Conservation (phyloP, 64 coral and sea anemone genomes). For the Acropora yongei region DNA sequence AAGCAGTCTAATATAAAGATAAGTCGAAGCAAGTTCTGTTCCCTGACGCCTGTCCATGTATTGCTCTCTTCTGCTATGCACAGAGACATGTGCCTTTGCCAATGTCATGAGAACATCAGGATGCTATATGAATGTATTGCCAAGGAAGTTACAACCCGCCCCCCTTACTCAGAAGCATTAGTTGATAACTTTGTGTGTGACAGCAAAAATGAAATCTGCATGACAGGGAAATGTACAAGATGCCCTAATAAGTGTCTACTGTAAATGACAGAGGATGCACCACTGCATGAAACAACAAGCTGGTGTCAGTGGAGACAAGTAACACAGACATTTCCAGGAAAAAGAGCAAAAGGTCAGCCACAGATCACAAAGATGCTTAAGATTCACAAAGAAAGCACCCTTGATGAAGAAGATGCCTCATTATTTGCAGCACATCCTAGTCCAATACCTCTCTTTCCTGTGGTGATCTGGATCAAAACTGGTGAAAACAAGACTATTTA, state of each 20-base stretch:
- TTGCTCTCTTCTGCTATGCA: constrained; percentile 30
- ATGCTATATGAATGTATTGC: constrained; percentile 52
- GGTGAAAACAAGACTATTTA: constrained; percentile 24
- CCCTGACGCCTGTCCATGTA: constrained; percentile 53
- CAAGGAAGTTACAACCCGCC: constrained; percentile 39
- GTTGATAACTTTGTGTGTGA: constrained; percentile 61
- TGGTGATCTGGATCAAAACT: constrained; percentile 49
- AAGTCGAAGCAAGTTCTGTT: constrained; percentile 64
- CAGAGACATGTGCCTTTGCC: constrained; percentile 56
- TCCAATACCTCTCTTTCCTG: constrained; percentile 53
- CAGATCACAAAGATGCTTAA: constrained; percentile 55
- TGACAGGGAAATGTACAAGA: constrained; percentile 49
- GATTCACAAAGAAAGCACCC: constrained; percentile 33
- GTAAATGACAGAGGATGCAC: constrained; percentile 21
- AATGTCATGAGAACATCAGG: constrained; percentile 69
- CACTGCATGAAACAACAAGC: constrained; percentile 31
- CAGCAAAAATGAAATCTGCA: constrained; percentile 42
- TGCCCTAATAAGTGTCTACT: constrained; percentile 39
- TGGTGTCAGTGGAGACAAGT: constrained; percentile 58
- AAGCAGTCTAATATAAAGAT: constrained; percentile 31
- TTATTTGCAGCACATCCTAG: constrained; percentile 53
- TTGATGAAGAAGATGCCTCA: constrained; percentile 44
- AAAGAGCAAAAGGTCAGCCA: constrained; percentile 41
- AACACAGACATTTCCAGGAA: not conserved
- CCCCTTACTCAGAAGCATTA: constrained; percentile 27